Conservation (phyloP, 1,140 invertebrate species). For the Campoletis sonorensis region DNA sequence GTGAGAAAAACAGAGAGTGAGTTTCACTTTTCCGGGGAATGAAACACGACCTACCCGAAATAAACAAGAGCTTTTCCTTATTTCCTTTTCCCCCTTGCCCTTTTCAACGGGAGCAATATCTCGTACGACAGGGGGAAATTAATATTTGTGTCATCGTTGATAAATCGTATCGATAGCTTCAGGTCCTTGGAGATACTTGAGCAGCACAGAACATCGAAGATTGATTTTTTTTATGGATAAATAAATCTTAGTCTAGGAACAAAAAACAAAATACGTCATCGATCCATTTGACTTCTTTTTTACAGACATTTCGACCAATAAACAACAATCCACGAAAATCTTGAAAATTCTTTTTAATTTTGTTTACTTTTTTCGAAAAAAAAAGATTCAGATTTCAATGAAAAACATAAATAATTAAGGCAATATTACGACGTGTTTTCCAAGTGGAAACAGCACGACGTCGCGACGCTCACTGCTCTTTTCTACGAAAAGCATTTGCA, state of each 20-base stretch:
- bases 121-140: not conserved
- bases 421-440: not conserved
- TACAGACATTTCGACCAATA: not conserved
- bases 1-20: not conserved
- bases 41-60: not conserved
- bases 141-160: not conserved
- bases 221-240: not conserved
- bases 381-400: not conserved
- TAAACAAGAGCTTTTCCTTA: not conserved
- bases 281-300: too few species aligned
- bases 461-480: constrained; percentile 57
- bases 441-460: constrained; percentile 40
- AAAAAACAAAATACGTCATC: too few species aligned
- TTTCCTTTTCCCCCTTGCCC: not conserved
- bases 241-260: not conserved
- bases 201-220: not conserved
- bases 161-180: too few species aligned
- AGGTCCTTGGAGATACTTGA: too few species aligned
- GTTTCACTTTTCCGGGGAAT: not conserved
- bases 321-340: not conserved
- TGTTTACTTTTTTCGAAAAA: not conserved
- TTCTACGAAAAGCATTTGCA: constrained; percentile 44
- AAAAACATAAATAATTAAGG: not conserved
- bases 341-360: not conserved
- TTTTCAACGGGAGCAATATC: not conserved